Conservation (phyloP, 2,113 vertebrate genomes). For the Chiloscyllium plagiosum region DNA sequence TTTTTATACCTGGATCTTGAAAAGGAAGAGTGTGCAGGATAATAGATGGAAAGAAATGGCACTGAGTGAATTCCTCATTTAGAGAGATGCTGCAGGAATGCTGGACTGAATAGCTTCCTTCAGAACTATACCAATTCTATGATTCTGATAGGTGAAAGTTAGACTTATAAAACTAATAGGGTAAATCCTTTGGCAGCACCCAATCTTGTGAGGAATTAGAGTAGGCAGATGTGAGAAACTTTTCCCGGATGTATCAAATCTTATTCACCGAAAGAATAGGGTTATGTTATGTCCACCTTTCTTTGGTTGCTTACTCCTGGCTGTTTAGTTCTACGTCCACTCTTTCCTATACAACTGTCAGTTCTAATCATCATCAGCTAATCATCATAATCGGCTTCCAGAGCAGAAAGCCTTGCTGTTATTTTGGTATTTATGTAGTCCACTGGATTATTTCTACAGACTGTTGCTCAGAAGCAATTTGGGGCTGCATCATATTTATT, state of each 20-base stretch:
- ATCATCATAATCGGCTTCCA: neutral
- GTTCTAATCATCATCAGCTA: neutral
- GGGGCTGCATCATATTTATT: neutral
- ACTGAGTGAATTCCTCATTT: neutral
- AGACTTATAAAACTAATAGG: neutral
- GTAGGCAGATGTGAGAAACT: neutral
- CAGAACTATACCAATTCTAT: neutral
- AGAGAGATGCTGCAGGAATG: neutral
- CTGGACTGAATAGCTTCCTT: no score
- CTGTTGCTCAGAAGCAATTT: neutral
- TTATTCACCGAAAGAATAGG: neutral
- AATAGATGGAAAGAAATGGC: neutral
- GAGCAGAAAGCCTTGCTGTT: neutral
- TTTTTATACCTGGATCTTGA: neutral
- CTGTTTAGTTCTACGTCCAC: neutral
- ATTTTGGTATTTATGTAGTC: neutral
- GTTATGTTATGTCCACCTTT: neutral
- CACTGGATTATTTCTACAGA: neutral
- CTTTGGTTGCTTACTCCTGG: neutral
- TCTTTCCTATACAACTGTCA: neutral
- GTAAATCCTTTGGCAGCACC: neutral
- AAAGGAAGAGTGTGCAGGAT: neutral
- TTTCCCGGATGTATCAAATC: neutral
- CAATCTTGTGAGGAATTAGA: neutral
- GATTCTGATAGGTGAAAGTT: neutral